Base-by-base conservation (phyloP, 2,888 invertebrate genomes). In the Scaptomyza tumidula region DNA sequence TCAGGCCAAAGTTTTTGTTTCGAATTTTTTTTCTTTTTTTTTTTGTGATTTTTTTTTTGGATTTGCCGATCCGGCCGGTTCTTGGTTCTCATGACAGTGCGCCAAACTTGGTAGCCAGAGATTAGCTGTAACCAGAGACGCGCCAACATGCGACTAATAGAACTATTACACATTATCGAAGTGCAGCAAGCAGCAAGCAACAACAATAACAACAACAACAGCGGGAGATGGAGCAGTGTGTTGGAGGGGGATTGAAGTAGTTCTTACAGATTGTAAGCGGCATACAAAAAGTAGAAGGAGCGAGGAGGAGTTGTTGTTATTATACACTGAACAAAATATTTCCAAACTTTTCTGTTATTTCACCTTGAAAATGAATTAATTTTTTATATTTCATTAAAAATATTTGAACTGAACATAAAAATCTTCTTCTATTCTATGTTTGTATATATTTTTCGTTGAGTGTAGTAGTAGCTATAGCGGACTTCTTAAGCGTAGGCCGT, bases 51-150 rank as follows among this genome's bases (percentile, higher is more conserved):
- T 24, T 19, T 35, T 1, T 29, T 35, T 35, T 24, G 24, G 1
- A 24, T 59, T 53, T 56, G 31, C 41, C 66, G 56, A 41, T 73
- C 43, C 16, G 63, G 54, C 68, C 74, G 67, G 75, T 75, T 75
- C 78, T 67, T 55, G 75, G 75, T 77, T 77, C 77, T 77, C 77
- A 77, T 78, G 79, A 66, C 79, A 79, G 58, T 45, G 14, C 58
- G 58, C 84, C 85, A 85, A 86, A 83, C 83, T 83, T 88, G 88
- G 88, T 83, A 86, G 86, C 80, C 81, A 78, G 71, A 83, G 83
- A 83, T 83, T 88, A 88, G 83, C 84, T 76, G 88, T 80, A 86
- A 82, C 71, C 68, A 82, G 83, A 86, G 86, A 82, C 80, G 86
- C 86, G 78, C 71, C 86, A 81, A 79, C 83, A 83, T 83, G 84